A percentile compares a stretch with the other conserved stretches of the same genome.
These are phyloP conservation scores for Hyalella azteca DNA, from an alignment of 2,888 invertebrate genomes.

Conservation along the genomic window DNA sequence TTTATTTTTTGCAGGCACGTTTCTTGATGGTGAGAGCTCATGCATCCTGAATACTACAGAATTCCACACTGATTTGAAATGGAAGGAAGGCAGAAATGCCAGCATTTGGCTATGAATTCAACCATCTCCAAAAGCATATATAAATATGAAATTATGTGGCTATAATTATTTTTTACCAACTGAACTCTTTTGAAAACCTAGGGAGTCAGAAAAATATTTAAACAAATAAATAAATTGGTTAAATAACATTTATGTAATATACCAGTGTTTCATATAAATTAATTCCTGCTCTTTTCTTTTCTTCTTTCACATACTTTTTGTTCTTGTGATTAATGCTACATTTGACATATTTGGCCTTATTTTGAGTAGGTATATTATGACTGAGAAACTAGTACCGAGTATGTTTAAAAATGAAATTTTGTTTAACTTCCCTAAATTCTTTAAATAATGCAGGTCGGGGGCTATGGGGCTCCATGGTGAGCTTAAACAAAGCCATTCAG, in stretches of 20 bases:
- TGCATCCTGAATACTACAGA: no score
- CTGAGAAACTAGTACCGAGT: not conserved
- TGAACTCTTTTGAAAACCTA: not conserved
- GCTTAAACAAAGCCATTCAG: conserved; percentile 51
- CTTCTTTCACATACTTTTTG: not conserved
- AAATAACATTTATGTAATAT: no score
- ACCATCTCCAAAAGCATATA: not conserved
- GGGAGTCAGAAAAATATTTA: not conserved
- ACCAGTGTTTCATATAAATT: not conserved
- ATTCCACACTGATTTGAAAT: no score
- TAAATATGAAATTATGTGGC: not conserved
- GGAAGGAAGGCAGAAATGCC: not conserved
- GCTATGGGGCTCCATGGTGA: conserved; percentile 57
- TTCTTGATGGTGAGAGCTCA: conserved; percentile 5
- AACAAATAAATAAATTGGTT: not conserved
- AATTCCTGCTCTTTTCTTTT: not conserved
- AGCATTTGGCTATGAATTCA: not conserved
- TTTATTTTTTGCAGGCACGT: not conserved
- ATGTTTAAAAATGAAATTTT: not conserved
- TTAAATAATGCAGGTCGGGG: conserved; percentile 49
- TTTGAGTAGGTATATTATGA: not conserved
- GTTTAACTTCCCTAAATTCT: not conserved
- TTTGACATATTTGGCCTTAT: not conserved
- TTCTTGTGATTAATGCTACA: not conserved
- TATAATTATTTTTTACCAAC: not conserved